Base-by-base conservation (phyloP, 1,140 invertebrate genomes). In the Eriosoma lanigerum region DNA sequence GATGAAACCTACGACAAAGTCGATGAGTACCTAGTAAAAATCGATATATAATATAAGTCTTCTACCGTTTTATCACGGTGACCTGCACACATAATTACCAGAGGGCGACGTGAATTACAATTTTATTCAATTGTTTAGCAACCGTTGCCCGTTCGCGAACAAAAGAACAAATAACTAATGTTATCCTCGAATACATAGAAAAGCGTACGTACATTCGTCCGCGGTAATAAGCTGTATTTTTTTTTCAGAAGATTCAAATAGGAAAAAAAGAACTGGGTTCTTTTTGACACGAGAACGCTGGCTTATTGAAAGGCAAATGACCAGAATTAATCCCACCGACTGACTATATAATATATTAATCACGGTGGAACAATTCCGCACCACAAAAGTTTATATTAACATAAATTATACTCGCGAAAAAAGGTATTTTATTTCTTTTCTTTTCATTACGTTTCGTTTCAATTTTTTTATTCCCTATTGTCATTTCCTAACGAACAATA, bases 241-340 rank as follows among this genome's bases (percentile, higher is more conserved):
- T 73, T 70, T 72, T 56, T 44, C 56, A 32, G 19, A 24, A 56
- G 52, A 58, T 19, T 17, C 15, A 76, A 76, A 58, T 58, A 52
- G 38, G 38, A 75, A 73, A 38, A 75, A 73, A 38, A 58, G 54
- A 29, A 38, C 32, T 21, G 10, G 54, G n/a, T 56, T 75, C 52
- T 75, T 75, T 75, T 68, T 46, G 38, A 76, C 72, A 58, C n/a
- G 72, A 29, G 46, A 44, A 46, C 46, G 68, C 52, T 76, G 54
- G 72, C 52, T 76, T 76, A 76, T 76, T 76, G 72, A 76, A 76
- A 76, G 72, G 72, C 72, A 76, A 76, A 76, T 76, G 72, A 76
- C 72, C 72, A 76, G 72, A 76, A 76, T 76, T 76, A 76, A 76
- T 76, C 54, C 72, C 72, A 76, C 52, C 54, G 52, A 76, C 52